A percentile compares a stretch with the other conserved stretches of the same genome.
phyloP scores from a whole-genome alignment of 2,888 invertebrate genomes.

The Rhamnusium bicolor region DNA sequence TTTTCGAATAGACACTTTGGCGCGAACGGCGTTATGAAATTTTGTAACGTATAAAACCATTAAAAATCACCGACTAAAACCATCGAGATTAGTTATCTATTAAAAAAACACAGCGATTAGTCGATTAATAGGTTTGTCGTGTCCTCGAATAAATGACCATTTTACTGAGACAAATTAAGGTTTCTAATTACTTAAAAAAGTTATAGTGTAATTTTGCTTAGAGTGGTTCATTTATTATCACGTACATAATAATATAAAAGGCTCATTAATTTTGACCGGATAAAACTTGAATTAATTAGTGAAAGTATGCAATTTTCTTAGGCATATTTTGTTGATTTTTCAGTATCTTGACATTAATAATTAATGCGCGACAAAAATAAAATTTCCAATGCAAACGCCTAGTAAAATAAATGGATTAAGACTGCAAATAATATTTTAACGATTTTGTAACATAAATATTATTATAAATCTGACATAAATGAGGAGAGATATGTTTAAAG shows the following conservation, averaged over 20 bases:
- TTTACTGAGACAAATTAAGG: conserved; percentile 7
- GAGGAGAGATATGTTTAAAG: conserved; percentile 16
- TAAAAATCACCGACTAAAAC: conserved; percentile 2
- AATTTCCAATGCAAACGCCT: conserved; percentile 1
- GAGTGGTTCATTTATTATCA: background rate
- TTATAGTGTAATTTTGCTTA: conserved; percentile 1
- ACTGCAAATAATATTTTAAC: conserved; percentile 29
- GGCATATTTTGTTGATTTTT: background rate
- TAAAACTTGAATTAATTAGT: conserved; percentile 15
- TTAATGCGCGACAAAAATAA: background rate
- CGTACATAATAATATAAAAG: conserved; percentile 13
- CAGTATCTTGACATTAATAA: background rate
- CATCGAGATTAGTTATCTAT: background rate
- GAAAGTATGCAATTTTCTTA: conserved; percentile 23
- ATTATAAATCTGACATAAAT: conserved; percentile 4
- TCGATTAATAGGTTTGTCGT: conserved; percentile 2
- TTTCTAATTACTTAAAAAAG: conserved; percentile 11
- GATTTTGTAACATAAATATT: conserved; percentile 24
- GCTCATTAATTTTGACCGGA: conserved; percentile 9
- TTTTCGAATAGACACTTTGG: conserved; percentile 54
- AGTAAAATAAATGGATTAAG: conserved; percentile 25
- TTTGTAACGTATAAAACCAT: background rate
- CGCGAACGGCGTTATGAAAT: conserved; percentile 46
- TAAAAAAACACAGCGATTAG: conserved; percentile 6
- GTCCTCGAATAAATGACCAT: conserved; percentile 17